These are phyloP conservation scores for Bradysia coprophila DNA, from an alignment of 1,140 invertebrate genomes.

Conservation along the genomic window DNA sequence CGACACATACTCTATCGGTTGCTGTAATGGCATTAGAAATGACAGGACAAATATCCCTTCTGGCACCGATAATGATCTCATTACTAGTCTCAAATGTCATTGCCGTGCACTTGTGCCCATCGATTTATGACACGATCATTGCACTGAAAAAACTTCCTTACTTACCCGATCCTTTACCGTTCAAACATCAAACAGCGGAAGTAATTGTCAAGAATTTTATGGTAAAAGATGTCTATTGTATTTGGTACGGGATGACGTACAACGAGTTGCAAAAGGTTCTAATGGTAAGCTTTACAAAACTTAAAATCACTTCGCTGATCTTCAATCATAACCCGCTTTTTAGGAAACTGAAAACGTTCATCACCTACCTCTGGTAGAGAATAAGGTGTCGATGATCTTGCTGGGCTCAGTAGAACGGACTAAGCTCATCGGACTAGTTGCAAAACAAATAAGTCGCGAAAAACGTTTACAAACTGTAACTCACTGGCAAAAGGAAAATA, in stretches of 20 bases:
- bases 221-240: conserved; percentile 76
- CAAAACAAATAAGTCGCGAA: too few relatives aligned
- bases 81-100: conserved; percentile 89
- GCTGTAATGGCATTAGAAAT: conserved; percentile 98
- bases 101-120: conserved; percentile 81
- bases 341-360: too few relatives aligned
- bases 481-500: too few relatives aligned
- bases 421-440: too few relatives aligned
- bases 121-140: conserved; percentile 96
- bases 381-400: too few relatives aligned
- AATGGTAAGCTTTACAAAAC: conserved; percentile 37
- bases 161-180: conserved; percentile 72
- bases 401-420: too few relatives aligned
- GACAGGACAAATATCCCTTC: conserved; percentile 93
- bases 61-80: conserved; percentile 91
- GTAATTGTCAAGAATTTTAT: conserved; percentile 95
- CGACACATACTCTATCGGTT: conserved; percentile 94
- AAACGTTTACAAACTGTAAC: too few relatives aligned
- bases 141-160: conserved; percentile 94
- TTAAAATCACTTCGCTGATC: too few relatives aligned
- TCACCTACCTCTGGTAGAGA: too few relatives aligned
- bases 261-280: conserved; percentile 64
- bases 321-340: too few relatives aligned
- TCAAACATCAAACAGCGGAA: too few relatives aligned
- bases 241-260: conserved; percentile 83